Evolutionary conservation across 64 coral and sea anemone genomes (phyloP), one percentile per base, ranked within the genome.

Genomic region (Cladopsammia gracilis): DNA sequence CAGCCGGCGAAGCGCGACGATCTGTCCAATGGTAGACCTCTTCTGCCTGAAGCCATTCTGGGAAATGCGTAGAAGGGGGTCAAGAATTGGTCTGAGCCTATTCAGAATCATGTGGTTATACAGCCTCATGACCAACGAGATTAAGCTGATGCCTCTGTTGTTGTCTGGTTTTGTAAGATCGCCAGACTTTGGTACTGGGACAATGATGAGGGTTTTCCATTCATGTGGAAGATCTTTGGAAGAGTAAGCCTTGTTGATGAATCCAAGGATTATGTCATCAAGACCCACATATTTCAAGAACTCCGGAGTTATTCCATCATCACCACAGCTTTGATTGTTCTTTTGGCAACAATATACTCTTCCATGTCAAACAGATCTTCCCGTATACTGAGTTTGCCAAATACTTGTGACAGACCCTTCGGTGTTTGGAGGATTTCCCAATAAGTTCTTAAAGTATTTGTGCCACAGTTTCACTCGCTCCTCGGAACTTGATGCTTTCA

Each of bases 281-380:
- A 88, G 67, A 51, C 69, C 69, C 54, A 67, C 86, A 73, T 74
- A 88, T 53, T 88, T 88, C 44, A 88, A 53, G 46, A 88, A 73
- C 71, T 88, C 86, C 46, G 64, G 69, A 53, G 67, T 74, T 47
- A 88, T 74, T 45, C 86, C 86, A 74, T 88, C 86, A 24, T 88
- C 86, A 88, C 86, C 86, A 89, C 86, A 89, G 73, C n/a, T 73
- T 73, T 89, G 70, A 89, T 73, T 87, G 84, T 87, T 77, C 74
- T 77, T 77, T 77, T 77, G 71, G 71, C 24, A 11, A 26, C 71
- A 34, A 11, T 11, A 23, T 74, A 74, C 71, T 74, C 13, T 13
- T 74, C 71, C 13, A 74, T 13, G 71, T 13, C 24, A 68, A 86
- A 86, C 47, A 44, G 62, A 46, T 68, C 82, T 18, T 86, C 82